These are phyloP conservation scores for Tinea trinotella DNA, from an alignment of 2,888 invertebrate species.

Conservation along the genomic window DNA sequence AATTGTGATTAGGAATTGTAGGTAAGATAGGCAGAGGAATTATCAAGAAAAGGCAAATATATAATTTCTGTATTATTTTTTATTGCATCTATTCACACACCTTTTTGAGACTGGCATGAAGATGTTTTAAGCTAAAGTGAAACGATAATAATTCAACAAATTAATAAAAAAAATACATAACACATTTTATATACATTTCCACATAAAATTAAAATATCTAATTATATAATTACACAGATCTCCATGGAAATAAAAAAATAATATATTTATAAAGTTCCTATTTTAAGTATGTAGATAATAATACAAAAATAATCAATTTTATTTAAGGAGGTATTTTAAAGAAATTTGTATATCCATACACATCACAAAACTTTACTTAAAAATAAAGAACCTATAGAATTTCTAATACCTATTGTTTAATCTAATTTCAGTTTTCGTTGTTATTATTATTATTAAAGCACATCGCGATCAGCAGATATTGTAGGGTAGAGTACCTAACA, in stretches of 20 bases:
- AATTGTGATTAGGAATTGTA: too few relatives aligned
- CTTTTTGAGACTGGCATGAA: slow-evolving; percentile 56
- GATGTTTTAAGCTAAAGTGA: slow-evolving; percentile 45
- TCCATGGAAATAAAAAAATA: slow-evolving; percentile 3
- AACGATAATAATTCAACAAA: slow-evolving; percentile 23
- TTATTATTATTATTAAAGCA: slow-evolving; percentile 12
- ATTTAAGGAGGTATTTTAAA: slow-evolving; percentile 5
- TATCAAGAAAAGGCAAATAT: slow-evolving; percentile 15
- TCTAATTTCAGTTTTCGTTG: not conserved
- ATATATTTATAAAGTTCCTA: not conserved
- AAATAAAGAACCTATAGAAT: not conserved
- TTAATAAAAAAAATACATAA: slow-evolving; percentile 15
- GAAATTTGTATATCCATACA: not conserved
- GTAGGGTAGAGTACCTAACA: too few relatives aligned
- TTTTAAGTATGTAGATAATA: slow-evolving; percentile 1
- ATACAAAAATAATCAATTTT: slow-evolving; percentile 4
- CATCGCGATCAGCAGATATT: not conserved
- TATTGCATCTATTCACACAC: slow-evolving; percentile 76
- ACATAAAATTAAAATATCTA: slow-evolving; percentile 22
- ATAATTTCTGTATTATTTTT: slow-evolving; percentile 69
- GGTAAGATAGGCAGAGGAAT: too few relatives aligned
- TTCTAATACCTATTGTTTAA: not conserved
- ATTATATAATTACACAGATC: slow-evolving; percentile 23
- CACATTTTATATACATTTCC: slow-evolving; percentile 22
- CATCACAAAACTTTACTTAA: slow-evolving; percentile 10